Evolutionary conservation across 2,888 invertebrate species (phyloP), one percentile per base, ranked within the genome.

Genomic region (Mesoligia furuncula): DNA sequence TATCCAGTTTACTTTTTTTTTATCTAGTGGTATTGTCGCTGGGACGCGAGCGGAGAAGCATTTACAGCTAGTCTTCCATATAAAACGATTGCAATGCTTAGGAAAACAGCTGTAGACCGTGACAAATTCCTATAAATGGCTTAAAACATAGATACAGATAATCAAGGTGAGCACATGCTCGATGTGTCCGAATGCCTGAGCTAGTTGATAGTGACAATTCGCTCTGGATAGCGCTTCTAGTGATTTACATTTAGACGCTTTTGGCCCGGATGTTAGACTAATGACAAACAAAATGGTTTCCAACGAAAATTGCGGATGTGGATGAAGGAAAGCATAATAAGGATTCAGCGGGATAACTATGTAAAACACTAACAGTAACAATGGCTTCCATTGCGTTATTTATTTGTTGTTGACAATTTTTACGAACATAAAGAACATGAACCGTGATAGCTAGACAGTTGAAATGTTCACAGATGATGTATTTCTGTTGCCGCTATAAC

Each of bases 141-240:
- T 48, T 39, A 57, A 59, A 57, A 67, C 59, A 65, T 4, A 71
- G 57, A 51, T 73, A 82, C 71, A 76, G 3, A 73, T 20, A 27
- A 73, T 57, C 84, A 85, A 79, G 76, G 86, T 70, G 77, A 77
- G 39, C 36, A 71, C 70, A 79, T 27, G 57, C 42, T 75, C 6
- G 54, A 67, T 75, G 45, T 73, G 59, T 83, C 59, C 27, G 51
- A 77, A 86, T 85, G 83, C 76, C 69, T 62, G 27, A 13, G 39
- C 36, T 73, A 77, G 69, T 83, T 73, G 20, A 42, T 65, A 45
- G 48, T 64, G 73, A 79, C 82, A 84, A 31, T 84, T 79, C 7
- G 20, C 54, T 13, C 8, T 72, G 5, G 36, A 69, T 9, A 59
- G 20, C 77, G 27, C 61, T 57, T 66, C 36, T 70, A 57, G 5